Percentiles rank a stretch among this genome's conserved stretches.
Evolutionary conservation across 1,140 invertebrate genomes (phyloP).

Genomic region (Brachionus koreanus): DNA sequence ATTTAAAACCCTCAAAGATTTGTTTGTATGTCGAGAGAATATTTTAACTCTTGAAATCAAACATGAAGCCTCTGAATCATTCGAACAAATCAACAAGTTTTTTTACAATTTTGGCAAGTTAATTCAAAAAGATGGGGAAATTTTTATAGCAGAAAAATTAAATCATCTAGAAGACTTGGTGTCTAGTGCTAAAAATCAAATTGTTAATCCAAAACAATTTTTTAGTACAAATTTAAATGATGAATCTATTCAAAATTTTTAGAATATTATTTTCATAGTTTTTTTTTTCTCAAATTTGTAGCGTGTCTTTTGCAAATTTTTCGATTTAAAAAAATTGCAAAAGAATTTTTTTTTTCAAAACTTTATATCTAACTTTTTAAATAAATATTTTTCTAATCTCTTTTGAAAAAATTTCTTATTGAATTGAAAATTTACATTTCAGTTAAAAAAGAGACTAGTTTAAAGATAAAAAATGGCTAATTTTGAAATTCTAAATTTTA

Average conservation of each 20-base stretch:
- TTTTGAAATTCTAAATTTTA: constrained; percentile 40
- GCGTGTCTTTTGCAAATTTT: background rate
- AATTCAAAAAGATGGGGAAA: background rate
- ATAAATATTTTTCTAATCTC: background rate
- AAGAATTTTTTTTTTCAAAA: background rate
- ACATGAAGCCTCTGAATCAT: background rate
- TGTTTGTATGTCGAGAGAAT: background rate
- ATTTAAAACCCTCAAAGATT: background rate
- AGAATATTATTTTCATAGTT: background rate
- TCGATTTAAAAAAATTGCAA: background rate
- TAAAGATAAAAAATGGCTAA: background rate
- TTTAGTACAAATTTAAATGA: background rate
- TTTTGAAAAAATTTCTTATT: background rate
- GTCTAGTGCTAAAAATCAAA: background rate
- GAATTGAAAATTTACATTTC: background rate
- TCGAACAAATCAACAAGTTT: background rate
- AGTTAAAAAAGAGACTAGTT: background rate
- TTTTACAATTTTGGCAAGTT: background rate
- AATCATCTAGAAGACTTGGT: background rate
- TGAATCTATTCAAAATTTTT: background rate
- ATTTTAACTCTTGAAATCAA: background rate
- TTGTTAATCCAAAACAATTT: background rate
- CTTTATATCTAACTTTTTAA: background rate
- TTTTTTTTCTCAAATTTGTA: background rate
- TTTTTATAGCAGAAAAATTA: background rate